These are phyloP conservation scores for Gonocerus acuteangulatus DNA, from an alignment of 2,888 invertebrate species.

Conservation along the genomic window DNA sequence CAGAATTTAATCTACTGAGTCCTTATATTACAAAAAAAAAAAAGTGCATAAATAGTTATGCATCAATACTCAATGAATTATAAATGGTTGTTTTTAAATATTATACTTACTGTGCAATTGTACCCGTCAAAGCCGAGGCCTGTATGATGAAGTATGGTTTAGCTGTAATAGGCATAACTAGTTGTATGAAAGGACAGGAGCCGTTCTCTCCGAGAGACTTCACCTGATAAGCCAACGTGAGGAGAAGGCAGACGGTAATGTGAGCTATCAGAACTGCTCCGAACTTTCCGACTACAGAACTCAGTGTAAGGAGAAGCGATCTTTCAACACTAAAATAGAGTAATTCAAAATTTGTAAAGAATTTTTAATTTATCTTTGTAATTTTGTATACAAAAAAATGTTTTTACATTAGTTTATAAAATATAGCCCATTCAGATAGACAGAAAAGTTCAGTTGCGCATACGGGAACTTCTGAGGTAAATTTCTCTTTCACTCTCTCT, in stretches of 20 bases:
- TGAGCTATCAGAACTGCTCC: constrained; percentile 53
- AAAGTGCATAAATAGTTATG: too few relatives aligned
- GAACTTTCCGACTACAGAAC: constrained; percentile 43
- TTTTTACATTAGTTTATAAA: too few relatives aligned
- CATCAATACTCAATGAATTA: too few relatives aligned
- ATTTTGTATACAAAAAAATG: too few relatives aligned
- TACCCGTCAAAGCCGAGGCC: constrained; percentile 47
- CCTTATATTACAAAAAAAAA: too few relatives aligned
- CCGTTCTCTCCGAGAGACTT: constrained; percentile 41
- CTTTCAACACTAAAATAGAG: constrained; percentile 48
- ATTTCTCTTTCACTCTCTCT: too few relatives aligned
- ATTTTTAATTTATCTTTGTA: too few relatives aligned
- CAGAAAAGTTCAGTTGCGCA: too few relatives aligned
- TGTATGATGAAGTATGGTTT: constrained; percentile 53
- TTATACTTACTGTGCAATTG: constrained; percentile 47
- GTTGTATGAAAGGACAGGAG: constrained; percentile 50
- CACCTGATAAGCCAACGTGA: constrained; percentile 53
- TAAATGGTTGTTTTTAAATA: background rate
- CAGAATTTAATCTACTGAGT: too few relatives aligned
- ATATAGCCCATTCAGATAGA: too few relatives aligned
- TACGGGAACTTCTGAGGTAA: too few relatives aligned
- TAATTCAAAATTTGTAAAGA: background rate
- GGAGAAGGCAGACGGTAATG: constrained; percentile 55
- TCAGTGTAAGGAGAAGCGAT: constrained; percentile 53
- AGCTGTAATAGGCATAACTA: constrained; percentile 52